A percentile compares a stretch with the other conserved stretches of the same genome.
Evolutionary conservation across 1,140 invertebrate species (phyloP).

Genomic region (Drosophila grimshawi): DNA sequence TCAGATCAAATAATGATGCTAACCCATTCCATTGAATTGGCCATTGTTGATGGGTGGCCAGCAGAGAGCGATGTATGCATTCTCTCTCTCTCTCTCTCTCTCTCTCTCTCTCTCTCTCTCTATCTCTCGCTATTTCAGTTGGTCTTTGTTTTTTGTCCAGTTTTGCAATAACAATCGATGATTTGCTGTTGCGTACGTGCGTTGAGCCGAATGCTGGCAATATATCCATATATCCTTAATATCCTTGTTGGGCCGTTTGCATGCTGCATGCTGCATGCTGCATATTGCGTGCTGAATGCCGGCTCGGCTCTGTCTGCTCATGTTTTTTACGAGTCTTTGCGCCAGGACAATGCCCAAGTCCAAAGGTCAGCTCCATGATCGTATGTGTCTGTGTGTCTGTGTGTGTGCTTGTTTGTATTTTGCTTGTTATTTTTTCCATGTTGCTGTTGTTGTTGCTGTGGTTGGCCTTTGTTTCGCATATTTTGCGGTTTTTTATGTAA

Average conservation of each 20-base stretch:
- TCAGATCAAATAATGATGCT: slow-evolving; percentile 25
- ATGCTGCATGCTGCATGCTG: slow-evolving; percentile 39
- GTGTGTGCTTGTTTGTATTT: slow-evolving; percentile 7
- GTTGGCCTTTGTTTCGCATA: slow-evolving; percentile 64
- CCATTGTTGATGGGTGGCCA: slow-evolving; percentile 42
- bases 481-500: slow-evolving; percentile 79
- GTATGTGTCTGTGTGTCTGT: slow-evolving; percentile 15
- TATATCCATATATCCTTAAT: slow-evolving; percentile 35
- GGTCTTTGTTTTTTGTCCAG: slow-evolving; percentile 27
- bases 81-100: neutral
- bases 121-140: neutral
- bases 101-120: neutral
- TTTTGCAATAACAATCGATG: slow-evolving; percentile 16
- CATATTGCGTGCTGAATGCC: too few relatives aligned
- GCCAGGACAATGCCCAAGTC: slow-evolving; percentile 57
- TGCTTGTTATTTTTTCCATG: too few relatives aligned
- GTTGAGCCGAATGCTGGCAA: slow-evolving; percentile 44
- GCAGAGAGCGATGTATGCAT: slow-evolving; percentile 12
- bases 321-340: slow-evolving; percentile 78
- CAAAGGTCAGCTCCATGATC: slow-evolving; percentile 56
- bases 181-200: slow-evolving; percentile 31
- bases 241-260: slow-evolving; percentile 59
- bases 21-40: slow-evolving; percentile 30
- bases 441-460: slow-evolving; percentile 5
- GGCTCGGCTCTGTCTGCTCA: slow-evolving; percentile 42